Evolutionary conservation across 2,113 vertebrate genomes (phyloP).

Genomic region (Pachycephala philippinensis): DNA sequence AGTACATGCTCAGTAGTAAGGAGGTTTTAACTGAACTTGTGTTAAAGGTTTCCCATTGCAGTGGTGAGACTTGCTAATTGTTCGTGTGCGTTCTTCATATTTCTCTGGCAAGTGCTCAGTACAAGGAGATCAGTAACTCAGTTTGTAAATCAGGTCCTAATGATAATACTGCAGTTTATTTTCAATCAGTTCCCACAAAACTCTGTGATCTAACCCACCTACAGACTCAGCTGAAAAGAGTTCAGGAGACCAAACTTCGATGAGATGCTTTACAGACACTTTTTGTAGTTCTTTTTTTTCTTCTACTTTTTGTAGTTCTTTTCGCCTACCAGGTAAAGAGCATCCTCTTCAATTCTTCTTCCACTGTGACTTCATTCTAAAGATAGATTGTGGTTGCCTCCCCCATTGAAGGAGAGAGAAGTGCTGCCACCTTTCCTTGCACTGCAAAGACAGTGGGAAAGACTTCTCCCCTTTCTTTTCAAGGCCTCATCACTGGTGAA

Average conservation of each 20-base stretch:
- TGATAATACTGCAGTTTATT: not conserved
- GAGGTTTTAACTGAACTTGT: not conserved
- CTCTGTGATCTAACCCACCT: not conserved
- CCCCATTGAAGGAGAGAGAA: not conserved
- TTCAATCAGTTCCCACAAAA: not conserved
- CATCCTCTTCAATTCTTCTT: not conserved
- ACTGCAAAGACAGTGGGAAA: not conserved
- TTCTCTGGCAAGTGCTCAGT: not conserved
- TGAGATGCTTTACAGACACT: not conserved
- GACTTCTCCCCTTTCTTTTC: not conserved
- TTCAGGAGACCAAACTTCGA: not conserved
- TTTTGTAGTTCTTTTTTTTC: not conserved
- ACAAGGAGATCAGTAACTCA: not conserved
- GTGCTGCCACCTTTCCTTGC: not conserved
- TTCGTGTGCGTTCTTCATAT: accelerated
- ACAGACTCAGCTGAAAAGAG: not conserved
- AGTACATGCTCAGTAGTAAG: not conserved
- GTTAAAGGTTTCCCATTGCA: not conserved
- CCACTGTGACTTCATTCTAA: not conserved
- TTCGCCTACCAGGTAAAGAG: not conserved
- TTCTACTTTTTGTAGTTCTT: too few relatives aligned
- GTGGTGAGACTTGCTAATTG: not conserved
- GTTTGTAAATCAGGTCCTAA: not conserved
- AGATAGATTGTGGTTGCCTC: not conserved
- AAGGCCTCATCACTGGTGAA: not conserved